A percentile compares a stretch with the other conserved stretches of the same genome.
phyloP scores from a whole-genome alignment of 2,888 invertebrate species.

The Zygogramma bicolorata region DNA sequence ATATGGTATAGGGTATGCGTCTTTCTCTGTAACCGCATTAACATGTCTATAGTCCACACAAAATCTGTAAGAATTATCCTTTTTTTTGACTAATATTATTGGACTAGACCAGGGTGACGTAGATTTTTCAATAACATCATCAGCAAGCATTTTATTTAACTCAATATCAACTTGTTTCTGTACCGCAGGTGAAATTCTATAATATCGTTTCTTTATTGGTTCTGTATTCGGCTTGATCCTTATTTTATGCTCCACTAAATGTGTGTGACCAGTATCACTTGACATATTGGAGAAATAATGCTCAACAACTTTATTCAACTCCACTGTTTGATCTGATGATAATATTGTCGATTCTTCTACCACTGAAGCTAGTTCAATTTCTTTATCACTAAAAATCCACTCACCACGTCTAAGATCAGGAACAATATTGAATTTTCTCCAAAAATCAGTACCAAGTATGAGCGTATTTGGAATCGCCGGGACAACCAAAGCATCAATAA shows the following conservation, averaged over 20 bases:
- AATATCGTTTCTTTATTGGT: not conserved
- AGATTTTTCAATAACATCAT: not conserved
- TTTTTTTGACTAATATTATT: not conserved
- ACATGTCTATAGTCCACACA: not conserved
- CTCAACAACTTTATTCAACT: not conserved
- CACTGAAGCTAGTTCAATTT: not conserved
- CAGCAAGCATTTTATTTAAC: not conserved
- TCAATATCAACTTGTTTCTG: not conserved
- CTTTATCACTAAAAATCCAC: not conserved
- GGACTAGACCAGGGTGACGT: not conserved
- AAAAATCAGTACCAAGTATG: not conserved
- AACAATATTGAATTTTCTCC: not conserved
- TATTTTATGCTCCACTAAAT: not conserved
- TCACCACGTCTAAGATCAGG: not conserved
- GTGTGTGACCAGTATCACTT: not conserved
- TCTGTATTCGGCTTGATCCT: constrained; percentile 2
- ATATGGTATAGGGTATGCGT: not conserved
- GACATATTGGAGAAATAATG: not conserved
- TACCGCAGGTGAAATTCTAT: not conserved
- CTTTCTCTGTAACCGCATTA: not conserved
- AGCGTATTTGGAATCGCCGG: not conserved
- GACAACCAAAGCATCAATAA: not conserved
- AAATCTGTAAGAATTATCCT: not conserved
- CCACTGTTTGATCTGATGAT: not conserved
- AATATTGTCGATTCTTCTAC: not conserved